Evolutionary conservation across 2,113 vertebrate species (phyloP), one percentile per base, ranked within the genome.

Genomic region (Rhadina sibilatrix): DNA sequence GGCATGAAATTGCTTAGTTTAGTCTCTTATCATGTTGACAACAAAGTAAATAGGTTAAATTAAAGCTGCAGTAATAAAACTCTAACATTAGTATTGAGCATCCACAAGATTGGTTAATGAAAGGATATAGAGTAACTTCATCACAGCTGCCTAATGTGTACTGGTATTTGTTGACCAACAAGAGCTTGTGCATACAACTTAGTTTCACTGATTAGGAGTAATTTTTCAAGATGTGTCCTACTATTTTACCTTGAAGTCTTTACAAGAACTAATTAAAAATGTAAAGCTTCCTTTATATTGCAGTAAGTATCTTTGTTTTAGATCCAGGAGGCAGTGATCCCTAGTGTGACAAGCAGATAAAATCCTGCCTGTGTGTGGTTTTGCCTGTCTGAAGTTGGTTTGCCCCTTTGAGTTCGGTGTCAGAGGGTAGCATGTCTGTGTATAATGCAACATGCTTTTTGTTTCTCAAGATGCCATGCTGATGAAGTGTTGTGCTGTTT

Each of bases 401-500:
- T 94, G n/a, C 37, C n/a, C 22, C 53, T 83, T 47, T 50, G 72
- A 85, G 77, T 82, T 83, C 50, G 31, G 53, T 76, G 89, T 79
- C 54, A 64, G 69, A 71, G 17, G 3, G 30, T 60, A 68, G 61
- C 35, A 52, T 78, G 40, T 81, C 44, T 84, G 72, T 91, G 53
- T 85, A 65, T 60, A 65, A 47, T 49, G 59, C 87, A 89, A 25
- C 70, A 57, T 76, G 65, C 37, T 49, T 94, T 91, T 65, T 84
- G 49, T 93, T 82, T 95, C 77, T 96, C 84, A 59, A 61, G 50
- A 87, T 90, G 46, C 81, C 3, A 4, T 49, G 46, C 87, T 96
- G 84, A 89, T 96, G 79, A 95, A 88, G 81, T 89, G 91, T 76
- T 64, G 75, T 61, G 53, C 65, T 91, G 74, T 93, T 89, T 59